These are phyloP conservation scores for Boloria selene DNA, from an alignment of 2,888 invertebrate genomes.

Conservation along the genomic window DNA sequence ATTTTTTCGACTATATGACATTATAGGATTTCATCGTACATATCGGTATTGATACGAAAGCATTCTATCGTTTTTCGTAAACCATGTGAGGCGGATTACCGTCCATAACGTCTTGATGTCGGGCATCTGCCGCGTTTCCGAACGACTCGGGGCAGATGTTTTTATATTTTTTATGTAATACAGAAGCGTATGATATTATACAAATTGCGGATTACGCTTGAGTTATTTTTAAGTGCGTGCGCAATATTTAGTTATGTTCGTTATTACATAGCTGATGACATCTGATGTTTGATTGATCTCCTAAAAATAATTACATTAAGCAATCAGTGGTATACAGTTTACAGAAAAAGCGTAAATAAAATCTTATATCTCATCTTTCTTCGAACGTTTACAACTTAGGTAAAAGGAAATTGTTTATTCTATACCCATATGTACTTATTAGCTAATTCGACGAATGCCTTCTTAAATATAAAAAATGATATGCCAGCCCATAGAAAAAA, in stretches of 20 bases:
- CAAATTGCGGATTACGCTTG: constrained; percentile 48
- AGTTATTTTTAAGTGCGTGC: constrained; percentile 35
- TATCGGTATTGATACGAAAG: constrained; percentile 40
- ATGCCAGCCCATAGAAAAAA: no score
- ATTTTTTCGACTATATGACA: constrained; percentile 23
- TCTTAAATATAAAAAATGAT: no score
- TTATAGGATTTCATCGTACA: constrained; percentile 33
- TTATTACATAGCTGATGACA: neutral
- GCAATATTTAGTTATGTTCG: constrained; percentile 27
- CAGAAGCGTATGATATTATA: constrained; percentile 49
- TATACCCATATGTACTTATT: no score
- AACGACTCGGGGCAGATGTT: constrained; percentile 61
- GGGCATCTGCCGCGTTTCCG: constrained; percentile 66
- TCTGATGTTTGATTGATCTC: neutral
- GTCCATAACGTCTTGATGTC: constrained; percentile 76
- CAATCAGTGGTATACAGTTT: no score
- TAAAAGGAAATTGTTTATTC: no score
- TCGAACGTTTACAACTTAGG: no score
- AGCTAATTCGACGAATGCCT: no score
- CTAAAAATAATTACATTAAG: no score
- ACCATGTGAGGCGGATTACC: constrained; percentile 69
- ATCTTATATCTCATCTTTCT: no score
- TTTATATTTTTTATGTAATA: constrained; percentile 66
- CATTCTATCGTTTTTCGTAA: constrained; percentile 63
- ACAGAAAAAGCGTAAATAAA: no score